Evolutionary conservation across 2,113 vertebrate genomes (phyloP).

Genomic region (Lepus americanus): DNA sequence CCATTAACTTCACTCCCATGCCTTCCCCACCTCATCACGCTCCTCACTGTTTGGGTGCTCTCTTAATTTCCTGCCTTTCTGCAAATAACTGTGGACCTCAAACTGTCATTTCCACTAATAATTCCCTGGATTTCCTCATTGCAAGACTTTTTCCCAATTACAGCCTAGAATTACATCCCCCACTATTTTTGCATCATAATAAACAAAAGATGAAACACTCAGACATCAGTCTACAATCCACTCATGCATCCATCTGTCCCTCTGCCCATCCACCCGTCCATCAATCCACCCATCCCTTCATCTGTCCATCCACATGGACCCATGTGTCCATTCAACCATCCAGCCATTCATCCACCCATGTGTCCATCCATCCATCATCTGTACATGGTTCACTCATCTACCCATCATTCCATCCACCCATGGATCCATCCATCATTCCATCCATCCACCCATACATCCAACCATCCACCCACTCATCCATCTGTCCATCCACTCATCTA

Average conservation of each 20-base stretch:
- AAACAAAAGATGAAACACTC: background rate
- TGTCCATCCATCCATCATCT: background rate
- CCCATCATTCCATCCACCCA: background rate
- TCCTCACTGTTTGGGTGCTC: background rate
- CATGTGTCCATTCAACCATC: no score
- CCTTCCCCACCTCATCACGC: no score
- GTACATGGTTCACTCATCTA: background rate
- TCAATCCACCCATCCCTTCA: background rate
- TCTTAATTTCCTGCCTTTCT: no score
- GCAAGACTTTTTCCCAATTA: background rate
- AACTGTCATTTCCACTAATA: no score
- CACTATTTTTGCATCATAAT: background rate
- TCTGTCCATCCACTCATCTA: no score
- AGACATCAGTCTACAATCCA: background rate
- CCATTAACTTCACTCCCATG: rapidly evolving
- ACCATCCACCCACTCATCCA: background rate
- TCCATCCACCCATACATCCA: background rate
- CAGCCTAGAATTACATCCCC: background rate
- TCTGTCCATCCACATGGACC: background rate
- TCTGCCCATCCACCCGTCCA: background rate
- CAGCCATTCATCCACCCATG: background rate
- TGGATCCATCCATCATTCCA: no score
- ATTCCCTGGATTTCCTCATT: background rate
- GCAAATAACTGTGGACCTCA: background rate
- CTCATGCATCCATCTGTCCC: background rate